Evolutionary conservation across 2,113 vertebrate genomes (phyloP).

Genomic region (Calonectris borealis): DNA sequence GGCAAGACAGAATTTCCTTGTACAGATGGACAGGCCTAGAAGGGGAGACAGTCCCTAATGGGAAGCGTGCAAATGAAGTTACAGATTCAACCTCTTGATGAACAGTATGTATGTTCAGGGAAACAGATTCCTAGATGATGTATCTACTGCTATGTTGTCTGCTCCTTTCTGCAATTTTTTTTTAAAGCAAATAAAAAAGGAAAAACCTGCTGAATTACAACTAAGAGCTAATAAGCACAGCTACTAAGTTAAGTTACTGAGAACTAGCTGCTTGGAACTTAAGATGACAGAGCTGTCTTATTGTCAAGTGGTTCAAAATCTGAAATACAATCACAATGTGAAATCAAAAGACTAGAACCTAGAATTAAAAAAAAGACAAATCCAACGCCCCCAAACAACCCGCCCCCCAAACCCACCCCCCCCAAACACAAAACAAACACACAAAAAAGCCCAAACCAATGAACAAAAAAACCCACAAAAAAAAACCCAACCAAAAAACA

Average conservation of each 20-base stretch:
- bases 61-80: not conserved
- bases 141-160: not conserved
- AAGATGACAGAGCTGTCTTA: not conserved
- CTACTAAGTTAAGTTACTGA: not conserved
- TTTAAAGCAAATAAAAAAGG: not conserved
- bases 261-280: not conserved
- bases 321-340: not conserved
- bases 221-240: not conserved
- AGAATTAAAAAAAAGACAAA: not conserved
- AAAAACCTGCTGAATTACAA: not conserved
- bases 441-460: not conserved
- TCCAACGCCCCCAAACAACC: too few relatives aligned
- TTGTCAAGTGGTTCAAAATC: not conserved
- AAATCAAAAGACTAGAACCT: not conserved
- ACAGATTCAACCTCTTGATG: not conserved
- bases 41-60: not conserved
- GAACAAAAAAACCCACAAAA: not conserved
- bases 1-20: not conserved
- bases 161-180: not conserved
- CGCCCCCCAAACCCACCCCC: too few relatives aligned
- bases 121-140: not conserved
- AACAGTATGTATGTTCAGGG: not conserved
- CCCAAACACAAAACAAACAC: not conserved
- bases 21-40: not conserved
- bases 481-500: not conserved